Base-by-base conservation (phyloP, 1,140 invertebrate genomes). In the Neelides sp. region DNA sequence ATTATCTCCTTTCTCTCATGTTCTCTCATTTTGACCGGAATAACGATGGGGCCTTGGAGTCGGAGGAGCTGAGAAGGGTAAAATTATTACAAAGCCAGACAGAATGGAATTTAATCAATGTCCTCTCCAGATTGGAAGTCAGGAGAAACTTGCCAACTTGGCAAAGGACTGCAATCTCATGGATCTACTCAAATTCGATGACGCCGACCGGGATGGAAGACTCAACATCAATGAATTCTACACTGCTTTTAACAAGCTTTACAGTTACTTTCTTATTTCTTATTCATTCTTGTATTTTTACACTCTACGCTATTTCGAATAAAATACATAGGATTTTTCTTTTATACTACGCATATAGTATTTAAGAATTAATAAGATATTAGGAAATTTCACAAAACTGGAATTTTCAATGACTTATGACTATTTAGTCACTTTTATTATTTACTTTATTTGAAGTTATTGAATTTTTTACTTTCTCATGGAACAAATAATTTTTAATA, bases 1-100 rank as follows among this genome's bases (percentile, higher is more conserved):
- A 82, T 54, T 83, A 79, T 61, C 65, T 84, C 17, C 79, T 83
- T 34, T 79, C 78, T 52, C 76, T 82, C 62, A 83, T 85, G 78
- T 85, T 84, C 63, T 80, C 78, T 26, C 82, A 83, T 63, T 83
- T 81, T 64, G 82, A 85, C 64, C 71, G 73, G 50, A 80, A 85
- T 65, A 79, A 77, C 58, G 76, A 83, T 64, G 79, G 78, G 22
- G 72, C 73, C 52, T 65, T 85, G 41, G 77, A 81, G 52, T 69
- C 68, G 27, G 74, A 77, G 26, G 83, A 85, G 66, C 67, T 85
- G 27, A 71, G 75, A 22, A 70, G 75, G 67, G 75, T 78, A 66
- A 62, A 61, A 41, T 7, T 17, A 30, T 32, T 36, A 13, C 5
- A 8, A n/a, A 40, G 36, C 7, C 7, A 10, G 36, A 32, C 4